phyloP scores from a whole-genome alignment of 2,888 invertebrate species.

The Watsonalla binaria region DNA sequence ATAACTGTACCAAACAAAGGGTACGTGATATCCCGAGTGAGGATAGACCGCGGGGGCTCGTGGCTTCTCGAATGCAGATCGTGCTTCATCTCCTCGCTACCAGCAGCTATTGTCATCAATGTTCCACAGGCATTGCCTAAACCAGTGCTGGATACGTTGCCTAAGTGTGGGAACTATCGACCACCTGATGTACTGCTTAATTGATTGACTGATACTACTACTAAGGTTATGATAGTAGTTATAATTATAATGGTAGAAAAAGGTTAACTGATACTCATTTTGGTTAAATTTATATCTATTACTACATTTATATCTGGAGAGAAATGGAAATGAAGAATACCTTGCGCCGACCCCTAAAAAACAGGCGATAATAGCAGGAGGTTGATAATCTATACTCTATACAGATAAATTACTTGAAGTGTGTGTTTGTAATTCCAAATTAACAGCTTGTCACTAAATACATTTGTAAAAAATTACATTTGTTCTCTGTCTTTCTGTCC shows the following conservation, averaged over 20 bases:
- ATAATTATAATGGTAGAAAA: too few species aligned
- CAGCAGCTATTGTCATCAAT: constrained; percentile 68
- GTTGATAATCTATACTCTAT: too few species aligned
- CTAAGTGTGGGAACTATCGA: constrained; percentile 71
- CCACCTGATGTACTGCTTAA: constrained; percentile 69
- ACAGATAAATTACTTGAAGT: too few species aligned
- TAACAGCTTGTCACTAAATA: too few species aligned
- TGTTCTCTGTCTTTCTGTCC: too few species aligned
- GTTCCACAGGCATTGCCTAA: constrained; percentile 63
- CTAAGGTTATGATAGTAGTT: background rate
- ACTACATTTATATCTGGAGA: too few species aligned
- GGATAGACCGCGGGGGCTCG: constrained; percentile 75
- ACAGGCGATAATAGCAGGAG: too few species aligned
- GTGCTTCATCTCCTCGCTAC: constrained; percentile 58
- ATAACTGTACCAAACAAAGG: constrained; percentile 82
- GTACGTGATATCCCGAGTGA: constrained; percentile 73
- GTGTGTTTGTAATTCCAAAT: too few species aligned
- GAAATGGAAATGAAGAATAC: too few species aligned
- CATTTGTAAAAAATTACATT: too few species aligned
- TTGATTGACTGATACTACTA: constrained; percentile 20
- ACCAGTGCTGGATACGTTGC: constrained; percentile 60
- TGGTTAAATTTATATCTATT: constrained; percentile 1
- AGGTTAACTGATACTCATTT: constrained; percentile 2
- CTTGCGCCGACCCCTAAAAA: too few species aligned
- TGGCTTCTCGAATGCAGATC: constrained; percentile 70